Base-by-base conservation (phyloP, 2,113 vertebrate species). In the Hyperoodon ampullatus region DNA sequence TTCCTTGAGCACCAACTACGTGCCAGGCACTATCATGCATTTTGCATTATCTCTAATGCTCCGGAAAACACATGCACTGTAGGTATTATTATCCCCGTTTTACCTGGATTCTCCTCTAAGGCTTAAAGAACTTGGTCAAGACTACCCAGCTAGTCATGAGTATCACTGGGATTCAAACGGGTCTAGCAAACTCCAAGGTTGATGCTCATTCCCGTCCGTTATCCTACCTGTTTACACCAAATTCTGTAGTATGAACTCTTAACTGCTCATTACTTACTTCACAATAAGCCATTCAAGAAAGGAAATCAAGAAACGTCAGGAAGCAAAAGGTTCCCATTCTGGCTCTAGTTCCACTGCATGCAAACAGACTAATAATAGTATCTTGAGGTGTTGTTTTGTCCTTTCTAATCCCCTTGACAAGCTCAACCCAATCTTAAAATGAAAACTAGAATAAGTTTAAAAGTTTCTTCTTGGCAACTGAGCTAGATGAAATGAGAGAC, bases 181-280 rank as follows among this genome's bases (percentile, higher is more conserved):
- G 42, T 81, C 19, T 88, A 61, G 28, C 18, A 68, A 89, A 44
- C 39, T 84, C 65, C 23, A 65, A 75, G 80, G 33, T 1, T 55
- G 23, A 85, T 42, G 13, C 3, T 82, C 61, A 87, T 65, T 94
- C 44, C 21, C 87, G n/a, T 87, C 83, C 44, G 84, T 61, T 63
- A 72, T 78, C 53, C 77, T 60, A 47, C 39, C 50, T 83, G 13
- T 81, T 88, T 74, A 93, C 53, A 88, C 14, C 70, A 86, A 95
- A 89, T 47, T 92, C 42, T 82, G 35, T 28, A 39, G 19, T 8
- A 75, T 66, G 33, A 89, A 87, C 42, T 60, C 42, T 53, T 95
- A n/a, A 68, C 4, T 82, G 30, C 85, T 81, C 42, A 91, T 85
- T 88, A 71, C 42, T 94, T 94, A 88, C 16, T 97, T 97, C 47